Percentiles rank a stretch among this genome's conserved stretches.
phyloP scores from a whole-genome alignment of 2,888 invertebrate species.

The Drosophila recens region DNA sequence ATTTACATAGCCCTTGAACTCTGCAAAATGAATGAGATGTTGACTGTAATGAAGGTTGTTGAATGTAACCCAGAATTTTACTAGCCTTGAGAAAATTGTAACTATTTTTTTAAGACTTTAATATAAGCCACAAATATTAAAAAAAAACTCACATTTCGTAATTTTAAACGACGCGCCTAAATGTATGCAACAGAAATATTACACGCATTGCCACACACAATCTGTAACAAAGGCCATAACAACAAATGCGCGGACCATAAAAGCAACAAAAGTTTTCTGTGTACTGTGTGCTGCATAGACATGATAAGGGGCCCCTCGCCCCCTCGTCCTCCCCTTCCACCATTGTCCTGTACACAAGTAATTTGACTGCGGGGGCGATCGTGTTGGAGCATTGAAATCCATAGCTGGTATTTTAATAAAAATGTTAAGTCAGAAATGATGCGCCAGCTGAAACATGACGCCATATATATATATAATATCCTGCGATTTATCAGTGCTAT shows the following conservation, averaged over 20 bases:
- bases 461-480: conserved; percentile 35
- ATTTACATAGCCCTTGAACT: conserved; percentile 26
- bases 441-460: conserved; percentile 49
- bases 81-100: not conserved
- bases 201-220: conserved; percentile 24
- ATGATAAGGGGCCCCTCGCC: conserved; percentile 13
- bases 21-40: conserved; percentile 5
- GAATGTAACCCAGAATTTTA: not conserved
- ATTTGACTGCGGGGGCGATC: conserved; percentile 23
- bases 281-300: conserved; percentile 22
- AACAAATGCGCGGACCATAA: conserved; percentile 23
- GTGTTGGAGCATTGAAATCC: conserved; percentile 34
- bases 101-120: not conserved
- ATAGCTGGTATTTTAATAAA: conserved; percentile 54
- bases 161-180: conserved; percentile 2
- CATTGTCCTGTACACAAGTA: conserved; percentile 7
- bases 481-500: conserved; percentile 16
- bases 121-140: not conserved
- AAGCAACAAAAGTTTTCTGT: conserved; percentile 38
- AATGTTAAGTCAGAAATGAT: conserved; percentile 46
- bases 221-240: conserved; percentile 19
- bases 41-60: no score
- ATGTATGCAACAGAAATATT: conserved; percentile 29
- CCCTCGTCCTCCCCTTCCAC: not conserved
- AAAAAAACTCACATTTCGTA: not conserved